Percentiles rank a stretch among this genome's conserved stretches.
Evolutionary conservation across 2,797 vertebrate species (phyloP).

Genomic region (Glyptemys insculpta): DNA sequence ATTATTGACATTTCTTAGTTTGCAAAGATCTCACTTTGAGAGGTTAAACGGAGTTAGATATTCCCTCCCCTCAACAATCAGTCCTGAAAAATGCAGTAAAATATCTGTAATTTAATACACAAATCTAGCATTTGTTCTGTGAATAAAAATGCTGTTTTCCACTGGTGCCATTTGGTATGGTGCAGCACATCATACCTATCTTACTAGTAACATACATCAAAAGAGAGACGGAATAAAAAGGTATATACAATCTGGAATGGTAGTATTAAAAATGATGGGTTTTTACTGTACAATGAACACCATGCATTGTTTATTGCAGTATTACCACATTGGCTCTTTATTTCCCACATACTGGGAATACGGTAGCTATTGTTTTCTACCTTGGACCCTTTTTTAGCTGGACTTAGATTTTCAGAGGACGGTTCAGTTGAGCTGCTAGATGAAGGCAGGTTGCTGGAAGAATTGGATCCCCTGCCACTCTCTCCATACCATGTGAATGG

Average conservation of each 20-base stretch:
- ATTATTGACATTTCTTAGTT: slow-evolving; percentile 47
- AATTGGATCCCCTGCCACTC: slow-evolving; percentile 80
- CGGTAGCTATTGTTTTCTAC: slow-evolving; percentile 82
- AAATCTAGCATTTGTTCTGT: slow-evolving; percentile 67
- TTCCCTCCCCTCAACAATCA: slow-evolving; percentile 44
- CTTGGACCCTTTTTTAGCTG: slow-evolving; percentile 89
- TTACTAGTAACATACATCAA: slow-evolving; percentile 66
- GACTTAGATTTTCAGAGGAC: slow-evolving; percentile 87
- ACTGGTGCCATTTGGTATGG: not conserved
- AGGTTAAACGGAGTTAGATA: not conserved
- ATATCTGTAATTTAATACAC: slow-evolving; percentile 45
- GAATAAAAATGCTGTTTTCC: slow-evolving; percentile 75
- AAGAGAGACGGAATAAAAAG: slow-evolving; percentile 67
- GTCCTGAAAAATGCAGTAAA: slow-evolving; percentile 60
- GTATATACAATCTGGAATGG: slow-evolving; percentile 41
- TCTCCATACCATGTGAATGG: slow-evolving; percentile 82
- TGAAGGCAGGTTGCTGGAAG: slow-evolving; percentile 80
- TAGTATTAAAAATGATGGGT: slow-evolving; percentile 54
- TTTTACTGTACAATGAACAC: slow-evolving; percentile 66
- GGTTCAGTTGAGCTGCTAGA: slow-evolving; percentile 86
- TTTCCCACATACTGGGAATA: slow-evolving; percentile 70
- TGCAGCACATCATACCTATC: slow-evolving; percentile 71
- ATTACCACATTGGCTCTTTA: slow-evolving; percentile 60
- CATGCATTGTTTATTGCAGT: slow-evolving; percentile 74
- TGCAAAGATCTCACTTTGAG: slow-evolving; percentile 60